These are phyloP conservation scores for Heterotis niloticus DNA, from an alignment of 2,113 vertebrate genomes.

Conservation along the genomic window DNA sequence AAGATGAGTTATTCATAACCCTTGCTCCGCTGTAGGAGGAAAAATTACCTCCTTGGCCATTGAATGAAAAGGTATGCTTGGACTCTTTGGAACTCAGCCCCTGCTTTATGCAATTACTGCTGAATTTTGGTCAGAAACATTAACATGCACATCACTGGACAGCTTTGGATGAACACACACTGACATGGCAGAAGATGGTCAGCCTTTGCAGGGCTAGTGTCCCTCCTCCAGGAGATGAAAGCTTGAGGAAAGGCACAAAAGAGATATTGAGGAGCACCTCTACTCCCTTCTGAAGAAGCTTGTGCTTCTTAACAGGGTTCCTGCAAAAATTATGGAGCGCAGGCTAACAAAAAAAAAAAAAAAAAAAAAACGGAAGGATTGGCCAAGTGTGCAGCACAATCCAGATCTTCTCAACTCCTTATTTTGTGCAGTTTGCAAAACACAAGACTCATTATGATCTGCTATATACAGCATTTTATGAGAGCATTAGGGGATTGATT, in stretches of 20 bases:
- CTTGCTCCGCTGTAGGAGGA: not conserved
- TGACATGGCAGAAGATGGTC: slow-evolving; percentile 17
- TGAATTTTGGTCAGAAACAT: not conserved
- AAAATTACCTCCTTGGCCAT: not conserved
- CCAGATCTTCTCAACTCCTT: too few species aligned
- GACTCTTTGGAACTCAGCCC: too few species aligned
- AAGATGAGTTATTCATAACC: not conserved
- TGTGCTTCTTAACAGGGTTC: slow-evolving; percentile 70
- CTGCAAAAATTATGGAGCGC: slow-evolving; percentile 86
- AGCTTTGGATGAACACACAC: not conserved
- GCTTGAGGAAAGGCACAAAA: slow-evolving; percentile 83
- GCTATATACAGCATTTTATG: too few species aligned
- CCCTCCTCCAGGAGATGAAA: slow-evolving; percentile 81
- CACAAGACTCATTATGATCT: too few species aligned
- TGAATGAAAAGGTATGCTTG: not conserved
- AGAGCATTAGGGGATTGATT: too few species aligned
- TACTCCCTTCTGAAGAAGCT: slow-evolving; percentile 81
- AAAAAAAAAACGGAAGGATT: too few species aligned
- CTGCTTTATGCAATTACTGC: not conserved
- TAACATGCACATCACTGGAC: not conserved
- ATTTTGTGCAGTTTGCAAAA: too few species aligned
- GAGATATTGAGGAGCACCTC: slow-evolving; percentile 78
- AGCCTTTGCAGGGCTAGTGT: slow-evolving; percentile 78
- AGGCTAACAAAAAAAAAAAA: too few species aligned
- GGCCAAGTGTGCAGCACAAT: too few species aligned